These are phyloP conservation scores for Eulithis testata DNA, from an alignment of 2,888 invertebrate genomes.

Conservation along the genomic window DNA sequence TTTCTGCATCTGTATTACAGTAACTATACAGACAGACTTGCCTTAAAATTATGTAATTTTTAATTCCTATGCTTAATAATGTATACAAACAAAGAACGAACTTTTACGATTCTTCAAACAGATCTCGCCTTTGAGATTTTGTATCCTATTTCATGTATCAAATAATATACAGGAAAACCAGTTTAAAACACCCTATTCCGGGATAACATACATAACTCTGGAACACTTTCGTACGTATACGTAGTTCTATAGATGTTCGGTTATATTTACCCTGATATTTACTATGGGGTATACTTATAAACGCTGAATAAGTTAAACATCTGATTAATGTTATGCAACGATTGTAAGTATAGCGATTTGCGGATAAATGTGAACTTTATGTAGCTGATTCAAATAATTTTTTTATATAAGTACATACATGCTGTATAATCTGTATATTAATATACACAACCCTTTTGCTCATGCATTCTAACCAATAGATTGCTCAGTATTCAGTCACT, in stretches of 20 bases:
- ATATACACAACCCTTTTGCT: slow-evolving; percentile 82
- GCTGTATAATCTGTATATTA: slow-evolving; percentile 73
- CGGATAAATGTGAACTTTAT: slow-evolving; percentile 22
- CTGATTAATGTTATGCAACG: too few relatives aligned
- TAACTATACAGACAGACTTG: not conserved
- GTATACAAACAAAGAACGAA: not conserved
- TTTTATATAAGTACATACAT: too few relatives aligned
- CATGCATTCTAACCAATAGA: slow-evolving; percentile 52
- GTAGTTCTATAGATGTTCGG: slow-evolving; percentile 4
- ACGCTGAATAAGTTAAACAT: too few relatives aligned
- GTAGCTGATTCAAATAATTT: slow-evolving; percentile 58
- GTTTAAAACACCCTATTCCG: not conserved
- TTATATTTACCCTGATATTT: slow-evolving; percentile 39
- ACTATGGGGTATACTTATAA: slow-evolving; percentile 1
- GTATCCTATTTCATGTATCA: not conserved
- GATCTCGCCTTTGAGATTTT: too few relatives aligned
- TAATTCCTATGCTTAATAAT: not conserved
- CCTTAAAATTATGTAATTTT: not conserved
- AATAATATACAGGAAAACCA: not conserved
- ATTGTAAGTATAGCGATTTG: not conserved
- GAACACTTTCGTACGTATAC: slow-evolving; percentile 4
- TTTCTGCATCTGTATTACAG: too few relatives aligned
- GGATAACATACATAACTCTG: slow-evolving; percentile 8
- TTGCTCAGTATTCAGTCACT: too few relatives aligned
- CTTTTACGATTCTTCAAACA: not conserved